These are phyloP conservation scores for Monopterus albus DNA, from an alignment of 2,113 vertebrate species.

Conservation along the genomic window DNA sequence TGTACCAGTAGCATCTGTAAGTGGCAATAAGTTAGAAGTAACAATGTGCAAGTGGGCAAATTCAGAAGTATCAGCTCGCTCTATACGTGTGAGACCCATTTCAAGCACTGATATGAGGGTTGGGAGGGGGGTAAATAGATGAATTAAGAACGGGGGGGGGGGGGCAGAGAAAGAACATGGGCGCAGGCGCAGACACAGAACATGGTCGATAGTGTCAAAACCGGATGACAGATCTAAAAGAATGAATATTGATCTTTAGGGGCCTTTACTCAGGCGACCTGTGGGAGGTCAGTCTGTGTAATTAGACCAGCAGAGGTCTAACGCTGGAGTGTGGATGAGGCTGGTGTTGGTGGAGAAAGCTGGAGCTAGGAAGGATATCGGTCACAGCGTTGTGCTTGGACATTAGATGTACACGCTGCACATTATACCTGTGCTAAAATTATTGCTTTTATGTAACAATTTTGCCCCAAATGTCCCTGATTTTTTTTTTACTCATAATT, in stretches of 20 bases:
- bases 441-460: background rate
- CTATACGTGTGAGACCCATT: background rate
- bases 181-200: constrained; percentile 79
- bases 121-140: constrained; percentile 71
- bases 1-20: too few species aligned
- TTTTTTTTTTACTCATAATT: constrained; percentile 14
- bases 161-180: constrained; percentile 77
- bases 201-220: constrained; percentile 88
- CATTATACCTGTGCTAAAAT: background rate
- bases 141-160: constrained; percentile 76
- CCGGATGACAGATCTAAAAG: constrained; percentile 87
- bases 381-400: constrained; percentile 5
- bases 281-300: constrained; percentile 84
- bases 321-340: constrained; percentile 41
- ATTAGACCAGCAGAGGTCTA: constrained; percentile 80
- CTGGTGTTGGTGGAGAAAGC: constrained; percentile 16
- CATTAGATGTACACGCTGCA: background rate
- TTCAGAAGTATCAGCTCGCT: background rate
- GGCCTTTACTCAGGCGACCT: constrained; percentile 80
- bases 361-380: constrained; percentile 11
- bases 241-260: constrained; percentile 87
- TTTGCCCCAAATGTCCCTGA: constrained; percentile 15
- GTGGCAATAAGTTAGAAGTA: too few species aligned
- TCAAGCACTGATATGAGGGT: constrained; percentile 27
- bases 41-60: too few species aligned